A percentile compares a stretch with the other conserved stretches of the same genome.
These are phyloP conservation scores for Lithophane leautieri DNA, from an alignment of 2,888 invertebrate genomes.

Conservation along the genomic window DNA sequence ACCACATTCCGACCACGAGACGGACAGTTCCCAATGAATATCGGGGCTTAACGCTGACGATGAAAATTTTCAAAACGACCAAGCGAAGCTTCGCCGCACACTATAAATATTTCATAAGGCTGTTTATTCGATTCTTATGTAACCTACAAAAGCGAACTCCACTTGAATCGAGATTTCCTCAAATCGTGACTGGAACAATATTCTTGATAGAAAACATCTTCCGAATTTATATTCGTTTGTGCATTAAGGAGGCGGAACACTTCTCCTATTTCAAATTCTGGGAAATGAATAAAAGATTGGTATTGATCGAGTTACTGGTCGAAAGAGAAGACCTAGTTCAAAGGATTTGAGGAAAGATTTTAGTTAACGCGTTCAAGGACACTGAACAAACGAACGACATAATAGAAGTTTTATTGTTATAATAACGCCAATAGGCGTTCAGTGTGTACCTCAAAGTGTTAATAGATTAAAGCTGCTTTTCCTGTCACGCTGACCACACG, in stretches of 20 bases:
- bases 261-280: slow-evolving; percentile 48
- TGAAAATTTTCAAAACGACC: slow-evolving; percentile 38
- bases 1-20: background rate
- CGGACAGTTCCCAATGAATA: background rate
- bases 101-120: slow-evolving; percentile 71
- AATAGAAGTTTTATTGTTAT: no score
- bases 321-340: slow-evolving; percentile 8
- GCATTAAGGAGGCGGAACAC: slow-evolving; percentile 51
- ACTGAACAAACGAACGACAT: no score
- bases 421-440: no score
- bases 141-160: slow-evolving; percentile 58
- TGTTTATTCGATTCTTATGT: slow-evolving; percentile 70
- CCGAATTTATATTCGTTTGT: slow-evolving; percentile 63
- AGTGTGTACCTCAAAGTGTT: no score
- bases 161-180: slow-evolving; percentile 69
- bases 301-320: slow-evolving; percentile 29
- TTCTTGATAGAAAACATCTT: slow-evolving; percentile 64
- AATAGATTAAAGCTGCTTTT: no score
- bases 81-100: slow-evolving; percentile 29
- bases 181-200: slow-evolving; percentile 67
- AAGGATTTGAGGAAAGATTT: background rate
- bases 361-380: background rate
- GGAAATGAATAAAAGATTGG: slow-evolving; percentile 52
- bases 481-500: no score
- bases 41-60: slow-evolving; percentile 6